Evolutionary conservation across 1,140 invertebrate genomes (phyloP).

Genomic region (Coboldia fuscipes): DNA sequence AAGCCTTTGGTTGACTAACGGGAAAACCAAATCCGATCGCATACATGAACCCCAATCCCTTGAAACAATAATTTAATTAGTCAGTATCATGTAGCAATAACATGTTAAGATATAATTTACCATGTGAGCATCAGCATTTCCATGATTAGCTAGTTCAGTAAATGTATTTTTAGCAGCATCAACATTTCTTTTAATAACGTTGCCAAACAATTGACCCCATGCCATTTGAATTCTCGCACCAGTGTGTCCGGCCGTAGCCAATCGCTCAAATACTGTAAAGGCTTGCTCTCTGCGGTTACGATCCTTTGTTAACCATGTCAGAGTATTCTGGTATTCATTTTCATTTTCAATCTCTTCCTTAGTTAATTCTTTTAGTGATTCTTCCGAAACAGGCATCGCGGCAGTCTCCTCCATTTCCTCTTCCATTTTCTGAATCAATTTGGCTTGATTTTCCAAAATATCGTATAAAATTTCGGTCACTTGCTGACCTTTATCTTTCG

Average conservation of each 20-base stretch:
- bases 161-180: constrained; percentile 55
- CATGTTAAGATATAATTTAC: constrained; percentile 23
- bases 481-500: constrained; percentile 7
- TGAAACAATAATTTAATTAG: constrained; percentile 8
- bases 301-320: constrained; percentile 39
- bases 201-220: constrained; percentile 71
- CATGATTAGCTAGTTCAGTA: constrained; percentile 47
- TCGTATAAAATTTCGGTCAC: constrained; percentile 4
- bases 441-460: constrained; percentile 9
- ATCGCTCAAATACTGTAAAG: constrained; percentile 42
- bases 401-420: constrained; percentile 6
- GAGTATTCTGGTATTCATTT: constrained; percentile 39
- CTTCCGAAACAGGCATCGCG: not conserved
- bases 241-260: constrained; percentile 56
- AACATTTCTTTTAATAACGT: constrained; percentile 50
- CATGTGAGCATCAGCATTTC: constrained; percentile 74
- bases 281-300: constrained; percentile 38
- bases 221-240: constrained; percentile 64
- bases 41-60: constrained; percentile 79
- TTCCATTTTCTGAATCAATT: constrained; percentile 11
- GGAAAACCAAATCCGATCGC: constrained; percentile 67
- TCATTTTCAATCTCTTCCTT: constrained; percentile 24
- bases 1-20: constrained; percentile 67
- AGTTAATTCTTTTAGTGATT: not conserved
- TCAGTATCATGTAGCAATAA: not conserved